A percentile compares a stretch with the other conserved stretches of the same genome.
phyloP scores from a whole-genome alignment of 2,113 vertebrate species.

The Ovis canadensis region DNA sequence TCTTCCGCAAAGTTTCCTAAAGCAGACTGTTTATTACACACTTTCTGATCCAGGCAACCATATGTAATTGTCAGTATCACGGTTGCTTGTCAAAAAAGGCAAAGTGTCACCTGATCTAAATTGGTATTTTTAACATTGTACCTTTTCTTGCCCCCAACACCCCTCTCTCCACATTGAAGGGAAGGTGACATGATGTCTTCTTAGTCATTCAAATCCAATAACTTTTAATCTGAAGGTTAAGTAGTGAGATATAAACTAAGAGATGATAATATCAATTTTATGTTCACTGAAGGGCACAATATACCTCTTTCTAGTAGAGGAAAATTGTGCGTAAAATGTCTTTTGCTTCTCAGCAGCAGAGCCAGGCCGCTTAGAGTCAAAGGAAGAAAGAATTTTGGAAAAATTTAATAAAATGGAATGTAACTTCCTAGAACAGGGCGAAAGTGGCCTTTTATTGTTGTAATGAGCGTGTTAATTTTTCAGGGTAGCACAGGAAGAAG shows the following conservation, averaged over 20 bases:
- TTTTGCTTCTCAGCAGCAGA: constrained; percentile 80
- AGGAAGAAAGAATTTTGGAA: constrained; percentile 64
- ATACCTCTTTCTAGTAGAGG: constrained; percentile 81
- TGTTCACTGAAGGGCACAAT: constrained; percentile 87
- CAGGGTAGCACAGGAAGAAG: neutral
- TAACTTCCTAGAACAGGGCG: constrained; percentile 37
- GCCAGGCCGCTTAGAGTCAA: constrained; percentile 67
- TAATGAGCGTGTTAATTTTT: constrained; percentile 64
- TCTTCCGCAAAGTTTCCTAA: neutral
- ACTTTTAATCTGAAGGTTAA: constrained; percentile 90
- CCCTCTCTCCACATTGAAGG: constrained; percentile 65
- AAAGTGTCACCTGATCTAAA: neutral
- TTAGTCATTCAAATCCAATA: constrained; percentile 87
- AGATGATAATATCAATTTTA: constrained; percentile 88
- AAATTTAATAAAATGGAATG: constrained; percentile 79
- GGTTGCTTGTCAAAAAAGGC: neutral
- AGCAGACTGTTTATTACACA: neutral
- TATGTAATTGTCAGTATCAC: neutral
- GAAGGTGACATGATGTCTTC: constrained; percentile 83
- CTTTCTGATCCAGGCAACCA: neutral
- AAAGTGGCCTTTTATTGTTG: constrained; percentile 22
- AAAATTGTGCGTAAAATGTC: constrained; percentile 88
- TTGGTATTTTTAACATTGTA: constrained; percentile 46
- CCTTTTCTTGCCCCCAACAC: constrained; percentile 63
- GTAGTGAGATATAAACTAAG: constrained; percentile 88